Conservation (phyloP, 2,113 vertebrate genomes). For the Pedionomus torquatus region DNA sequence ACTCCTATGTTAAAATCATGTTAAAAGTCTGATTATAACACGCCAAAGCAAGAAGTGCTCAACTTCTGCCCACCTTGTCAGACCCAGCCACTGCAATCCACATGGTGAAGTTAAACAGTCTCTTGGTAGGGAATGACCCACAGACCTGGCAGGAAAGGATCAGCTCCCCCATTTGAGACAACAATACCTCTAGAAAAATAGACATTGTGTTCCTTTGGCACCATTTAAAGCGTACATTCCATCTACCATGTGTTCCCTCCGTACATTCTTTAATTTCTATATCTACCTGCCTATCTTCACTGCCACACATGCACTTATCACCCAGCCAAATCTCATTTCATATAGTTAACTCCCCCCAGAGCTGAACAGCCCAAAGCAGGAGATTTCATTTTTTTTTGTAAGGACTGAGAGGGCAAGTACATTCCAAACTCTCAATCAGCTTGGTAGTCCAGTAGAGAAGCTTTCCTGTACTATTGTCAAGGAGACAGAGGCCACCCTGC, state of each 20-base stretch:
- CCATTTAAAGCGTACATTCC: accelerated
- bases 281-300: neutral
- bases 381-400: neutral
- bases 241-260: accelerated
- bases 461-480: neutral
- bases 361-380: neutral
- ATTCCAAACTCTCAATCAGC: neutral
- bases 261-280: neutral
- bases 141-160: neutral
- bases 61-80: neutral
- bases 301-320: neutral
- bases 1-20: neutral
- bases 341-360: neutral
- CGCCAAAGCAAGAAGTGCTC: neutral
- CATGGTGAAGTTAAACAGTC: neutral
- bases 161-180: neutral
- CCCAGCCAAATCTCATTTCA: neutral
- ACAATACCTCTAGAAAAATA: neutral
- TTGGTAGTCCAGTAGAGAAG: neutral
- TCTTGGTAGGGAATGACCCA: neutral
- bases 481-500: neutral
- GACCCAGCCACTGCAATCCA: neutral
- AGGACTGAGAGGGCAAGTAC: accelerated
- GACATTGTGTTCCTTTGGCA: neutral
- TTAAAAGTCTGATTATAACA: neutral